Conservation (phyloP, 2,113 vertebrate genomes). For the Psittacula cyanocephala region DNA sequence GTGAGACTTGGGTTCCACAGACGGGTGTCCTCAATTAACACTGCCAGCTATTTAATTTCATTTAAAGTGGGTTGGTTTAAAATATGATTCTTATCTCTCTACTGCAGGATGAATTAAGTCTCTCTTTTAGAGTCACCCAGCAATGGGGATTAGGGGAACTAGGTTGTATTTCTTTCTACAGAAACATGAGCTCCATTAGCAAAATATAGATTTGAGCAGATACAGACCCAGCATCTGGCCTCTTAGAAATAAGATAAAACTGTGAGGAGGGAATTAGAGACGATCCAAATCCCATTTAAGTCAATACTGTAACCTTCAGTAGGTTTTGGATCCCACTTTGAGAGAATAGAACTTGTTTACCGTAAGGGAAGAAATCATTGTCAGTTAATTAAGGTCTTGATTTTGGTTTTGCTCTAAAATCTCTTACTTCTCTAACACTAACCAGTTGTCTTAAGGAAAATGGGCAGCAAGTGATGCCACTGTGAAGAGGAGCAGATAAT, state of each 20-base stretch:
- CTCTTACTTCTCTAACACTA: not conserved
- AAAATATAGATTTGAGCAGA: constrained; percentile 52
- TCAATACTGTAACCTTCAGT: constrained; percentile 45
- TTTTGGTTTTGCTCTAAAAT: not conserved
- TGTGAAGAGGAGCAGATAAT: not conserved
- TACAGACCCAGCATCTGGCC: constrained; percentile 17
- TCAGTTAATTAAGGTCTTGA: not conserved
- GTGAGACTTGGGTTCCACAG: not conserved
- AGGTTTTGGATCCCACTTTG: not conserved
- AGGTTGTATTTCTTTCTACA: constrained; percentile 21
- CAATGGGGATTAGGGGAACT: constrained; percentile 34
- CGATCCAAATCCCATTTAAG: constrained; percentile 29
- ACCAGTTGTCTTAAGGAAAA: not conserved
- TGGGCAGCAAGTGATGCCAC: rapidly evolving
- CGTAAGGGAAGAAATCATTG: not conserved
- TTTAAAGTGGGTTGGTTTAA: constrained; percentile 56
- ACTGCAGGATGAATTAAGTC: not conserved
- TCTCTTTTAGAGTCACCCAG: constrained; percentile 40
- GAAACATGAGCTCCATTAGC: constrained; percentile 48
- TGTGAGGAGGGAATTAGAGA: constrained; percentile 47
- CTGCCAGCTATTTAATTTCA: constrained; percentile 42
- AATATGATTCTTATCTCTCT: constrained; percentile 37
- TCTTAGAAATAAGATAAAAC: constrained; percentile 54
- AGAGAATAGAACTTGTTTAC: constrained; percentile 12
- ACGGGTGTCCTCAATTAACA: constrained; percentile 54